Evolutionary conservation across 2,797 vertebrate genomes (phyloP).

Genomic region (Sciurus vulgaris): DNA sequence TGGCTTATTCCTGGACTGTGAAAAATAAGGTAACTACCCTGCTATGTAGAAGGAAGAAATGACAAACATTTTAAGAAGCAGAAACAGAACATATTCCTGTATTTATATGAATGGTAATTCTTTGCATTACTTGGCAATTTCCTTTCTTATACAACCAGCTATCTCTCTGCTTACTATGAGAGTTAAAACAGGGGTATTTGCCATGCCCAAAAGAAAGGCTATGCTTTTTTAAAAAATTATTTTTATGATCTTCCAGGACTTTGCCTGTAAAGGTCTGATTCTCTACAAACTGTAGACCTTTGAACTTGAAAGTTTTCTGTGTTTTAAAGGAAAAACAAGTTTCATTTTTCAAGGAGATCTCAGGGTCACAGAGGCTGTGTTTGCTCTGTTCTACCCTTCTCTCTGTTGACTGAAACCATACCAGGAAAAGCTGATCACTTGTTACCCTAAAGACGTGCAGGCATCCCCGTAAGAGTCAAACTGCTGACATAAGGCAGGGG

Average conservation of each 20-base stretch:
- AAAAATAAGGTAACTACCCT: background rate
- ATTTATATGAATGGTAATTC: background rate
- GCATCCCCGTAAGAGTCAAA: background rate
- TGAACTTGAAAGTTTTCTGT: constrained; percentile 20
- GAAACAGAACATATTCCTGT: background rate
- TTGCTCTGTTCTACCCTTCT: background rate
- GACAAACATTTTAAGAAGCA: background rate
- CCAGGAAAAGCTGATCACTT: background rate
- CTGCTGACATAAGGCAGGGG: background rate
- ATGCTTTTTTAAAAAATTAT: background rate
- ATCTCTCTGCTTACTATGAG: background rate
- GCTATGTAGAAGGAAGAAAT: constrained; percentile 3
- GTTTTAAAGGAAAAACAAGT: constrained; percentile 5
- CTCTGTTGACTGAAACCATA: background rate
- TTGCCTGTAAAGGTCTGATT: constrained; percentile 10
- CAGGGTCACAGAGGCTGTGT: background rate
- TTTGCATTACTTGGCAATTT: background rate
- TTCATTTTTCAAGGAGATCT: constrained; percentile 19
- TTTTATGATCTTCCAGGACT: background rate
- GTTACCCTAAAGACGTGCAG: background rate
- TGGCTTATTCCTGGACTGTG: background rate
- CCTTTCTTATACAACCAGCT: background rate
- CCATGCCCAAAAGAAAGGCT: background rate
- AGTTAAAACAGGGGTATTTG: background rate
- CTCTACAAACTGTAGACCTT: background rate